Evolutionary conservation across 1,140 invertebrate genomes (phyloP), one percentile per base, ranked within the genome.

Genomic region (Neodiprion virginianus): DNA sequence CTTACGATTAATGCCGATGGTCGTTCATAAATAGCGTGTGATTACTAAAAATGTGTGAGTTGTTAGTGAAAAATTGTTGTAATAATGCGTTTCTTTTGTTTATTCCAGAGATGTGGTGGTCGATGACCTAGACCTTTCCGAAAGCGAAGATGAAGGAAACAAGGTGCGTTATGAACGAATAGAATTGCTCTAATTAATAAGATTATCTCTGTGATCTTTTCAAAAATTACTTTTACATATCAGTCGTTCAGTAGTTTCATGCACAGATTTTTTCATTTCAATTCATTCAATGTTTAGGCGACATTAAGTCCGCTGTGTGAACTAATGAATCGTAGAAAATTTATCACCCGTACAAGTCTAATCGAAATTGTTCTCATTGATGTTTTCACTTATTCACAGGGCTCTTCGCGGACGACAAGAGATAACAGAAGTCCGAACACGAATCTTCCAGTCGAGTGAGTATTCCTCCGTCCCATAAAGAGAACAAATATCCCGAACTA

Each of bases 51-150:
- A 40, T 5, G 17, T 40, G 28, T 5, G 2, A 40, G 28, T 40
- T 40, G 28, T 40, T 40, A 2, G 28, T 40, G 28, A 1, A 40
- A 40, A 40, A 40, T 5, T 40, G 5, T 40, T 40, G 28, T 40
- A 40, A 3, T 40, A 40, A 40, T 40, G 28, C 28, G 28, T 77
- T 80, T 74, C 72, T 78, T 70, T 28, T 23, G 48, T 74, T 75
- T 77, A 50, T 88, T 89, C 5, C 85, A 92, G 91, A 10, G 87
- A 90, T 78, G 81, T 93, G 72, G 89, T 93, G 72, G 89, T 88
- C 75, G 86, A 89, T 79, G 92, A 93, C 82, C 81, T 93, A 73
- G 89, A 89, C 61, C 79, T 93, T 23, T 93, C 92, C 8, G 90
- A 90, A 73, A 92, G 92, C 74, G 90, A 92, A 70, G 91, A 91